Evolutionary conservation across 1,140 invertebrate species (phyloP).

Genomic region (Ganaspis sp.): DNA sequence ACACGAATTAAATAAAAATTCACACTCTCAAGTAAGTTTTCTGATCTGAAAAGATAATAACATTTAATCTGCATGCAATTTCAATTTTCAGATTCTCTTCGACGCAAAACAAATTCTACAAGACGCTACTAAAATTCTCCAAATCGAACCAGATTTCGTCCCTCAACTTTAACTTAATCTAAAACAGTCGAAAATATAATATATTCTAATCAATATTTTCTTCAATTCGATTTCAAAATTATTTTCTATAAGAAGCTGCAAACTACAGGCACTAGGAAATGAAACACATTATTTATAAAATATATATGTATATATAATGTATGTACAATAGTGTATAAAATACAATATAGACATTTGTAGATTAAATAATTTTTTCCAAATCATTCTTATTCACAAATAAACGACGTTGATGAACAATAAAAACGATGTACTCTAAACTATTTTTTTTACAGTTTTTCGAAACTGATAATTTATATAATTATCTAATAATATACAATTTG

Average conservation of each 20-base stretch:
- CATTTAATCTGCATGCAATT: not conserved
- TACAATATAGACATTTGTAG: constrained; percentile 22
- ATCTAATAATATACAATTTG: constrained; percentile 4
- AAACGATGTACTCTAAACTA: not conserved
- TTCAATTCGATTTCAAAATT: too few relatives aligned
- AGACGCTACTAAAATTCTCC: not conserved
- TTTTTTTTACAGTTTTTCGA: not conserved
- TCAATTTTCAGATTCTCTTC: not conserved
- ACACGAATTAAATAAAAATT: not conserved
- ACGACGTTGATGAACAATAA: not conserved
- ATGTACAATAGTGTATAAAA: constrained; percentile 29
- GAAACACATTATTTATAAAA: constrained; percentile 16
- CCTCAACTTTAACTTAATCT: not conserved
- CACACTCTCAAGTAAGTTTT: not conserved
- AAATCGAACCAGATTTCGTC: not conserved
- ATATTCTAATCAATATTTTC: too few relatives aligned
- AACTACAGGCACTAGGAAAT: not conserved
- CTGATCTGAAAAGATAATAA: too few relatives aligned
- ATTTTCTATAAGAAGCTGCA: too few relatives aligned
- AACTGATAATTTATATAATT: not conserved
- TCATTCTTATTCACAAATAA: not conserved
- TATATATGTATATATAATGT: constrained; percentile 26
- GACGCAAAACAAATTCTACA: not conserved
- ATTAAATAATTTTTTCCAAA: not conserved
- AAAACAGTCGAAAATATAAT: not conserved